Base-by-base conservation (phyloP, 2,797 vertebrate species). In the Pristis pectinata region DNA sequence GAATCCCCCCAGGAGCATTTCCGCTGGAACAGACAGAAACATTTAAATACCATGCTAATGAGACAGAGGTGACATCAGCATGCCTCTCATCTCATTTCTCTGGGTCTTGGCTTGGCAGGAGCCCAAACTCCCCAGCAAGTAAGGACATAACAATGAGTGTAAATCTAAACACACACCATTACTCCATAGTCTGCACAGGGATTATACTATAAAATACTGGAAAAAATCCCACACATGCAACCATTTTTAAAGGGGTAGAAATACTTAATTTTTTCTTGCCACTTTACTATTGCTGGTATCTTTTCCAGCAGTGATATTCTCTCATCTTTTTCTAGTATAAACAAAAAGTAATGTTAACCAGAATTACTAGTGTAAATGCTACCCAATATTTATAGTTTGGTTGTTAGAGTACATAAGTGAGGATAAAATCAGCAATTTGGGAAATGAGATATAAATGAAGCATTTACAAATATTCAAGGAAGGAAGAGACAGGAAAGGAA, bases 51-150 rank as follows among this genome's bases (percentile, higher is more conserved):
- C 4, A 89, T 89, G 85, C 85, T 61, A 61, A 89, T 89, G 53
- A 89, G 85, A 89, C 85, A 89, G 85, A 89, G 56, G 56, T 89
- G 85, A n/a, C 30, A 89, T 61, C 85, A 89, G 56, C 85, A 89
- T n/a, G 53, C 11, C 30, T 89, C 49, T 89, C 34, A 61, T 89
- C 53, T 87, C 83, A 87, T 59, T 27, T 59, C 83, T 59, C 85
- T 59, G 85, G 85, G 56, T n/a, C 56, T 89, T 34, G 4, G 13
- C 30, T 61, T 89, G 53, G 85, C 53, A 2, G 3, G 15, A 89
- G 30, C 15, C 85, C 53, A 89, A 61, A 19, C 30, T 61, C 53
- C 13, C 27, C 13, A 56, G 53, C 56, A 61, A 34, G 19, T 53
- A 24, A 83, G 22, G 27, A 13, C 9, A 59, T 19, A 89, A 17